Base-by-base conservation (phyloP, 1,140 invertebrate species). In the Zaprionus taronus region DNA sequence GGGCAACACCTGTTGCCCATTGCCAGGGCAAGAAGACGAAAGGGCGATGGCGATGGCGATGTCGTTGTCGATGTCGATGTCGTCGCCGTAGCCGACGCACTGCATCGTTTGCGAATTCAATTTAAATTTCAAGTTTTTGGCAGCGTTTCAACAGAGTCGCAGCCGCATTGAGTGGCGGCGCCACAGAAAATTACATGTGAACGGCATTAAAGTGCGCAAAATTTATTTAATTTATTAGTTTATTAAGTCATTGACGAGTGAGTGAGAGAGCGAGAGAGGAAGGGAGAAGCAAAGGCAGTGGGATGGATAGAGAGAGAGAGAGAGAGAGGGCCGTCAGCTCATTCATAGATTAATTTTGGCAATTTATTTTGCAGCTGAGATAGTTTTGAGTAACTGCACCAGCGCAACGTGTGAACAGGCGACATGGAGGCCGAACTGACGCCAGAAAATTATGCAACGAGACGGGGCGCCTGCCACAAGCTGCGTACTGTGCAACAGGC, bases 301-400 rank as follows among this genome's bases (percentile, higher is more conserved):
- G 7, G 7, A 31, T 31, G 28, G 9, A 31, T 7, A 12, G 31
- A 49, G n/a, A 56, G 17, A 24, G 22, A 56, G 17, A 24, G 22
- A n/a, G 57, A 22, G 20, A n/a, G 57, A 22, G 31, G 38, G 56
- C 84, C 81, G 84, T 87, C 84, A 79, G 78, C 85, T 87, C 79
- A 84, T 90, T 87, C 85, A 87, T 72, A 87, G 85, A 87, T 87
- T 87, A 87, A 84, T 87, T 87, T 89, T 72, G 84, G 78, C 81
- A 89, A 87, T 87, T 87, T 87, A 87, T 90, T 51, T 51, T 68
- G 83, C 63, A 68, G 51, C 65, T 73, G 62, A 62, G 84, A 86
- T 89, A 81, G 81, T 77, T 87, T 90, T 84, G 84, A 84, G 84
- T 89, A 80, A 89, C 84, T 86, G 83, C 83, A 83, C 62, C 73